These are phyloP conservation scores for Salticus scenicus DNA, from an alignment of 2,888 invertebrate species.

Conservation along the genomic window DNA sequence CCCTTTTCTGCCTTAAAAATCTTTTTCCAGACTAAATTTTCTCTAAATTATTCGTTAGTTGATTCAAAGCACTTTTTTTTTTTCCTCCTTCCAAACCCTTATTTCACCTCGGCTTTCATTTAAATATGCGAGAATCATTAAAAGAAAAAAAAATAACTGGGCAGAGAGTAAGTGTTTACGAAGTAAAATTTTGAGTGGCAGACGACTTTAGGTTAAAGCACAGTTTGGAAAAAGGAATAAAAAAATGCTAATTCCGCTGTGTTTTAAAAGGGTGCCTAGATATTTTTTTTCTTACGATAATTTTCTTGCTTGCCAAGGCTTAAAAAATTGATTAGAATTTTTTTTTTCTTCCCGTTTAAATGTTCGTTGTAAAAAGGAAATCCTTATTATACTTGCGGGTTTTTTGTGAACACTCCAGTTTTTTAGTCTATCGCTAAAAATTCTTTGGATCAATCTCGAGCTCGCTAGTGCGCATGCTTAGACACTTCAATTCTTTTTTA, in stretches of 20 bases:
- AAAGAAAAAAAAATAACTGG: constrained; percentile 23
- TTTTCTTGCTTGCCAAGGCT: constrained; percentile 43
- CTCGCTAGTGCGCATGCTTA: background rate
- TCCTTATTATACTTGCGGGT: constrained; percentile 45
- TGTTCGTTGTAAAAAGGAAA: constrained; percentile 48
- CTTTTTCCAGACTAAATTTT: constrained; percentile 30
- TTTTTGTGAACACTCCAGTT: constrained; percentile 23
- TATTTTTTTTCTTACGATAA: constrained; percentile 22
- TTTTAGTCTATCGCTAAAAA: constrained; percentile 6
- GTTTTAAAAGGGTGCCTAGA: constrained; percentile 11
- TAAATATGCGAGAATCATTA: constrained; percentile 43
- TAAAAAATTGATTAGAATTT: constrained; percentile 60
- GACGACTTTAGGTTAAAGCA: background rate
- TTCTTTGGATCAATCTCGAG: constrained; percentile 14
- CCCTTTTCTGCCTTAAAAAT: background rate
- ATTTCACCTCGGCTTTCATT: constrained; percentile 20
- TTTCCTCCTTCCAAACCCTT: background rate
- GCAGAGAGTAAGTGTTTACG: constrained; percentile 46
- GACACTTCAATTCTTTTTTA: background rate
- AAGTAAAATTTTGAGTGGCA: constrained; percentile 52
- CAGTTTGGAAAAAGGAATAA: background rate
- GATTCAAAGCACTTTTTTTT: constrained; percentile 34
- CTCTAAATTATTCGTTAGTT: constrained; percentile 56
- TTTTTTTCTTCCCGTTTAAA: constrained; percentile 25
- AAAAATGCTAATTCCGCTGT: constrained; percentile 14